Base-by-base conservation (phyloP, 2,113 vertebrate genomes). In the Mesocricetus auratus region DNA sequence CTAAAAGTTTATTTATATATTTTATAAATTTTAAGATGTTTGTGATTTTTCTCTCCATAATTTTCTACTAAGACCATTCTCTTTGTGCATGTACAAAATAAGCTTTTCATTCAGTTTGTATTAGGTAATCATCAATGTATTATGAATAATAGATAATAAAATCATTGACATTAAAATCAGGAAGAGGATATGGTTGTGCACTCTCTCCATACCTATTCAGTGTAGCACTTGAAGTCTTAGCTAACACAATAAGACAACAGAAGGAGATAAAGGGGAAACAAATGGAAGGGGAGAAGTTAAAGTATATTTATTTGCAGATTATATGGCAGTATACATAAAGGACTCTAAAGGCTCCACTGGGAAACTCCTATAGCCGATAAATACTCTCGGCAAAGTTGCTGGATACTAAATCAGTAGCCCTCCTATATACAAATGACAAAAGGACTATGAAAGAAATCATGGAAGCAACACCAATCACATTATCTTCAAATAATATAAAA, bases 81-180 rank as follows among this genome's bases (percentile, higher is more conserved):
- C 82, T 50, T 96, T 90, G 15, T 45, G 69, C 33, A 95, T 56
- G 42, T 60, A 60, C 78, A 60, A 36, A 86, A 82, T 36, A 86
- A 81, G 42, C 66, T 87, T 92, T 3, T 33, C 50, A 66, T 81
- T 66, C 21, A 83, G n/a, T 91, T 88, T 75, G 73, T 21, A 15
- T 94, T 73, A 73, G 75, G 7, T 60, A 36, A 3, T 92, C 15
- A 39, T 87, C 66, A 92, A 64, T 79, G 5, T 68, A 9, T 88
- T 50, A 33, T 53, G 24, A 69, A 47, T 66, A 91, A 95, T 86
- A 69, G 29, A 92, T 47, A 91, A 89, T 86, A 56, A 90, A 92
- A 94, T 31, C 33, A 33, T 69, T 79, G 64, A 73, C 36, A 95
- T 58, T 78, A 81, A 93, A 58, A 47, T 58, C 11, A 82, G 11